A percentile compares a stretch with the other conserved stretches of the same genome.
Conservation (phyloP, 2,888 invertebrate genomes). For the Polia nebulosa region DNA sequence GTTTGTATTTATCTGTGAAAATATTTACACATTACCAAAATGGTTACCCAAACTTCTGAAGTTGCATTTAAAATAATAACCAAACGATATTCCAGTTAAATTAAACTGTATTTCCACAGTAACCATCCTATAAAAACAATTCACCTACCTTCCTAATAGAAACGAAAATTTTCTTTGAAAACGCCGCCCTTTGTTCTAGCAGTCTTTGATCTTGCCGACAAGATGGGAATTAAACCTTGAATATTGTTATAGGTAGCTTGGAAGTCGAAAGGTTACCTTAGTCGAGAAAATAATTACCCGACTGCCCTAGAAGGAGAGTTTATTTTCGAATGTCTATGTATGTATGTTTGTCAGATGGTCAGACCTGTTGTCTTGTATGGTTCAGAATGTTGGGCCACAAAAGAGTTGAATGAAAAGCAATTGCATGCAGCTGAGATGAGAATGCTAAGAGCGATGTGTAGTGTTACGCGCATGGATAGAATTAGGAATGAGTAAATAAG, state of each 20-base stretch:
- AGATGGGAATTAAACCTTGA: conserved; percentile 7
- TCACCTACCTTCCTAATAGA: too few relatives aligned
- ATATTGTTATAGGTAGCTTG: conserved; percentile 21
- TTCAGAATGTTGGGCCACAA: too few relatives aligned
- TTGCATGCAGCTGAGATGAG: too few relatives aligned
- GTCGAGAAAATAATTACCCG: neutral
- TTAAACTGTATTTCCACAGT: conserved; percentile 17
- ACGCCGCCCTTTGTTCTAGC: conserved; percentile 15
- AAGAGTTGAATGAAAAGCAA: too few relatives aligned
- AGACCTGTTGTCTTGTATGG: too few relatives aligned
- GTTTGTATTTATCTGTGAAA: too few relatives aligned
- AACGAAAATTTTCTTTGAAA: conserved; percentile 25
- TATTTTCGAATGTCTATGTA: neutral
- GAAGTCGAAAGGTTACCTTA: neutral
- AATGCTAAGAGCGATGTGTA: too few relatives aligned
- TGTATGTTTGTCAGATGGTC: too few relatives aligned
- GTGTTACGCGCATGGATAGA: too few relatives aligned
- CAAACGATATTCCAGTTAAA: conserved; percentile 6
- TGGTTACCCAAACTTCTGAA: neutral
- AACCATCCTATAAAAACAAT: conserved; percentile 30
- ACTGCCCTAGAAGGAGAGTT: too few relatives aligned
- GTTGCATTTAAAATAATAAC: neutral
- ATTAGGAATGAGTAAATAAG: too few relatives aligned
- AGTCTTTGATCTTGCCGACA: conserved; percentile 34
- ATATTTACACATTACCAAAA: neutral